Percentiles rank a stretch among this genome's conserved stretches.
Evolutionary conservation across 2,113 vertebrate species (phyloP).

Genomic region (Gambusia holbrooki): DNA sequence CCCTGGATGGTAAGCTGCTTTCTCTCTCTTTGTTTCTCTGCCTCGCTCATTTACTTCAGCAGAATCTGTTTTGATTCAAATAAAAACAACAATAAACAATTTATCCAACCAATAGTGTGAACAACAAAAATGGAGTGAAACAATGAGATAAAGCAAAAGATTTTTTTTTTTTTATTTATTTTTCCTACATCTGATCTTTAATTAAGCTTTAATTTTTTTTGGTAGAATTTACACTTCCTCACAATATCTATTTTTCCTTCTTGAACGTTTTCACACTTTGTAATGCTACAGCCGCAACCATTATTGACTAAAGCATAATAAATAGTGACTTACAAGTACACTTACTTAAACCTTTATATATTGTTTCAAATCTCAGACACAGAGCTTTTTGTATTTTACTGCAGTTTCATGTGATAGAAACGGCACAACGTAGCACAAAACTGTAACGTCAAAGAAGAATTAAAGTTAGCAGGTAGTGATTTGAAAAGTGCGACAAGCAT

Average conservation of each 20-base stretch:
- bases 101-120: neutral
- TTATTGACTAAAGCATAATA: neutral
- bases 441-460: no score
- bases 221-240: no score
- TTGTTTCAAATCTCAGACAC: no score
- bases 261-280: neutral
- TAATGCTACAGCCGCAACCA: neutral
- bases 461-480: no score
- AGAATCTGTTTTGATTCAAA: neutral
- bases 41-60: neutral
- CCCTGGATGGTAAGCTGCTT: conserved; percentile 52
- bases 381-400: no score
- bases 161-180: neutral
- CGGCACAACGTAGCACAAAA: no score
- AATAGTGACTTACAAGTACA: neutral
- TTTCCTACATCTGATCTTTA: no score
- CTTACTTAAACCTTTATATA: no score
- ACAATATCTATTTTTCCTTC: neutral
- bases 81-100: neutral
- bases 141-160: neutral
- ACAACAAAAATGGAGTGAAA: neutral
- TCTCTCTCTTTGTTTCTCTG: neutral
- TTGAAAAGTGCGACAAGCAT: no score
- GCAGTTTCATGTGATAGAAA: no score
- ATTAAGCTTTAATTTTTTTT: no score